Evolutionary conservation across 2,797 vertebrate genomes (phyloP).

Genomic region (Tarsius wallacei): DNA sequence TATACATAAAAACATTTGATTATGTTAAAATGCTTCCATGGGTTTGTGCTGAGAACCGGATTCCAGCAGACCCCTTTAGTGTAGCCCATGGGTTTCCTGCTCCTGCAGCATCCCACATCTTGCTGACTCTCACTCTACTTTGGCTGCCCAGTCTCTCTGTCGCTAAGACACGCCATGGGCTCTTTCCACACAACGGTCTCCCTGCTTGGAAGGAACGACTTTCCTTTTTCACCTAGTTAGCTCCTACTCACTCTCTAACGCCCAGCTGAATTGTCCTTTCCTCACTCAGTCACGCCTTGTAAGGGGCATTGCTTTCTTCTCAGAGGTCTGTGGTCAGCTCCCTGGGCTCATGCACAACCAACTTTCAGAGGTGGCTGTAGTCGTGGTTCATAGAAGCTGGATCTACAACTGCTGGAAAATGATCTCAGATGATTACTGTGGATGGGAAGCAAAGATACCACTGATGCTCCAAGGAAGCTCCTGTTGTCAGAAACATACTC

Average conservation of each 20-base stretch:
- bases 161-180: accelerated
- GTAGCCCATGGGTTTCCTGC: accelerated
- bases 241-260: not conserved
- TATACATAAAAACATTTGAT: not conserved
- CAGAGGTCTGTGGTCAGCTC: not conserved
- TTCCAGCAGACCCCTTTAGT: not conserved
- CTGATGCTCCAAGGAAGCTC: not conserved
- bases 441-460: not conserved
- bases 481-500: not conserved
- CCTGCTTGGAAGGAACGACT: not conserved
- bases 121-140: accelerated
- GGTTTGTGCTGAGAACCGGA: not conserved
- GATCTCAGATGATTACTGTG: too few species aligned
- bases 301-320: not conserved
- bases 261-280: not conserved
- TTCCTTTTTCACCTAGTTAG: not conserved
- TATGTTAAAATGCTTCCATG: not conserved
- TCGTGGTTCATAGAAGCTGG: not conserved
- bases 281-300: too few species aligned
- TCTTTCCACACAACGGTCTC: not conserved
- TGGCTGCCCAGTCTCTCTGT: not conserved
- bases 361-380: accelerated
- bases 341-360: not conserved
- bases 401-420: not conserved
- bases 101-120: accelerated